phyloP scores from a whole-genome alignment of 2,797 vertebrate genomes.

The Xiphophorus birchmanni region DNA sequence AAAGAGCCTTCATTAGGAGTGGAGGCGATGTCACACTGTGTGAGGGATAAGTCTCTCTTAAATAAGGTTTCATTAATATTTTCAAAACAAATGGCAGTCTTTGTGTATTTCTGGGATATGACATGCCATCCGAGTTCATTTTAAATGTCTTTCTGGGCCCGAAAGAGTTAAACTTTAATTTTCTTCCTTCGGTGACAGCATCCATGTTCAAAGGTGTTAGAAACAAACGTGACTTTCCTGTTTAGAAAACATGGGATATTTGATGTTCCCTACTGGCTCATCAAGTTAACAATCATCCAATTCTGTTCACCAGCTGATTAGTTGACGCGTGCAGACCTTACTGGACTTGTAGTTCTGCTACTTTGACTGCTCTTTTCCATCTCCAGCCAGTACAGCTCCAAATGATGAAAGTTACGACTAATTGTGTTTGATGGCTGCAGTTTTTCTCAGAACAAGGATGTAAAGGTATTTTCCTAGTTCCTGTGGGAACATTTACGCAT shows the following conservation, averaged over 20 bases:
- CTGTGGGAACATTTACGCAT: slow-evolving; percentile 16
- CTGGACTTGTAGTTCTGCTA: background rate
- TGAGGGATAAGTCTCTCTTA: background rate
- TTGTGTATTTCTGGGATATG: background rate
- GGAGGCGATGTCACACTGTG: background rate
- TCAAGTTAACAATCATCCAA: background rate
- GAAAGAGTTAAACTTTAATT: background rate
- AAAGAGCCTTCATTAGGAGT: background rate
- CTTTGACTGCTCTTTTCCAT: background rate
- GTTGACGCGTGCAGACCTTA: background rate
- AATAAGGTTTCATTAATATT: background rate
- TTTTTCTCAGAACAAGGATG: background rate
- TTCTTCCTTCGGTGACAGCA: background rate
- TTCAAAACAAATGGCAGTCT: background rate
- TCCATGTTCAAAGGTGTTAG: background rate
- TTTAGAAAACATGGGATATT: background rate
- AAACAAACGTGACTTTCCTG: background rate
- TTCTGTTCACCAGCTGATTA: background rate
- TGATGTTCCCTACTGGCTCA: background rate
- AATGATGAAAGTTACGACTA: slow-evolving; percentile 16
- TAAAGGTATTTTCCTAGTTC: slow-evolving; percentile 10
- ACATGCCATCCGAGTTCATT: background rate
- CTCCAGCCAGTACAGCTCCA: background rate
- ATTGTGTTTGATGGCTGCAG: background rate
- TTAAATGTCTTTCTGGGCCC: background rate